A percentile compares a stretch with the other conserved stretches of the same genome.
phyloP scores from a whole-genome alignment of 2,113 vertebrate genomes.

The Hippoglossus stenolepis region DNA sequence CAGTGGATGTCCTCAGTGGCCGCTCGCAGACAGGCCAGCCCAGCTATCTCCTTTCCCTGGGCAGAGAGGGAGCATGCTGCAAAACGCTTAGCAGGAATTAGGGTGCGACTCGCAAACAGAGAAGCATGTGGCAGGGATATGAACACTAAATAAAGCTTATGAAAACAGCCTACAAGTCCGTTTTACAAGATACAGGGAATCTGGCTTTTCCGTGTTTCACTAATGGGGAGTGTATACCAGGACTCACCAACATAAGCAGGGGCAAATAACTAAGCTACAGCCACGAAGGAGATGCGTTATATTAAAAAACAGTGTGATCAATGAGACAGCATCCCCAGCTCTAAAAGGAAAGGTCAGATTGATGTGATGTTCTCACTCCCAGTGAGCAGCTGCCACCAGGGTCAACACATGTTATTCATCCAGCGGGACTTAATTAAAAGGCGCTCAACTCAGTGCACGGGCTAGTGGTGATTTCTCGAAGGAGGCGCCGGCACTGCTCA shows the following conservation, averaged over 20 bases:
- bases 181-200: slow-evolving; percentile 19
- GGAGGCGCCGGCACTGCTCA: slow-evolving; percentile 56
- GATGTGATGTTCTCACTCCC: slow-evolving; percentile 4
- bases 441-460: slow-evolving; percentile 47
- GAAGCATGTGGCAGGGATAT: neutral
- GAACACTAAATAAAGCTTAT: slow-evolving; percentile 23
- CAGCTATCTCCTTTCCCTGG: slow-evolving; percentile 23
- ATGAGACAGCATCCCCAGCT: slow-evolving; percentile 23
- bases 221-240: slow-evolving; percentile 48
- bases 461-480: slow-evolving; percentile 70
- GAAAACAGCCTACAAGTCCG: slow-evolving; percentile 26
- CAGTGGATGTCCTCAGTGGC: slow-evolving; percentile 42
- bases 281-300: neutral
- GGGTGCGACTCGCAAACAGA: slow-evolving; percentile 15
- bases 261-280: slow-evolving; percentile 26
- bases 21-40: slow-evolving; percentile 31
- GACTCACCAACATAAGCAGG: neutral
- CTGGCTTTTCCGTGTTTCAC: slow-evolving; percentile 24
- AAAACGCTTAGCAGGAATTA: slow-evolving; percentile 47
- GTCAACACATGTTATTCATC: slow-evolving; percentile 67
- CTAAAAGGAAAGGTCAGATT: slow-evolving; percentile 59
- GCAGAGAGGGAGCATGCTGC: slow-evolving; percentile 17
- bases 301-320: slow-evolving; percentile 13
- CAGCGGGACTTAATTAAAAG: slow-evolving; percentile 69
- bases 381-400: slow-evolving; percentile 45